These are phyloP conservation scores for Perccottus glenii DNA, from an alignment of 2,113 vertebrate species.

Conservation along the genomic window DNA sequence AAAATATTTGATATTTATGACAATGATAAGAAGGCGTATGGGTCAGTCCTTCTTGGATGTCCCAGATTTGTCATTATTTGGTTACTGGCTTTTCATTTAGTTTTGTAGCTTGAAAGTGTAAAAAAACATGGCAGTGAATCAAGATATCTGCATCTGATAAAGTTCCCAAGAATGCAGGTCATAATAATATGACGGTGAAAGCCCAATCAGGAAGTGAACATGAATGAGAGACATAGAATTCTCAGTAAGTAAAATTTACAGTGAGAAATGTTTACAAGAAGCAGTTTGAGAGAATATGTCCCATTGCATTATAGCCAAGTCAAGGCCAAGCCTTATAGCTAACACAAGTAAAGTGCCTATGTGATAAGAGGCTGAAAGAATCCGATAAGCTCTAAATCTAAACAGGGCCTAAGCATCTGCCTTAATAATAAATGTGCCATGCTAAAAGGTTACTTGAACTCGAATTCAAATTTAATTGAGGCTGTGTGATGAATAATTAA, in stretches of 20 bases:
- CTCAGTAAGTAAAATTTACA: conserved; percentile 34
- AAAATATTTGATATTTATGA: too few species aligned
- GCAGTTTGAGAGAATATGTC: conserved; percentile 43
- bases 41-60: conserved; percentile 1
- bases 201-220: conserved; percentile 16
- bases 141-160: conserved; percentile 29
- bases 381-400: conserved; percentile 72
- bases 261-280: conserved; percentile 47
- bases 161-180: conserved; percentile 37
- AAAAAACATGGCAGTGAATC: conserved; percentile 22
- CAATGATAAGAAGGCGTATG: too few species aligned
- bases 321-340: conserved; percentile 43
- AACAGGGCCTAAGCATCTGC: conserved; percentile 76
- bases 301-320: conserved; percentile 35
- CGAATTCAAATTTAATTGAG: conserved; percentile 80
- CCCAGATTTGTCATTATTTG: conserved; percentile 30
- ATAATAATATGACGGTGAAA: conserved; percentile 29
- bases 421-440: conserved; percentile 76
- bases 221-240: conserved; percentile 19
- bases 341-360: conserved; percentile 42
- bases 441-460: conserved; percentile 81
- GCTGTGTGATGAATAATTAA: conserved; percentile 78
- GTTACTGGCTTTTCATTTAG: conserved; percentile 21
- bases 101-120: conserved; percentile 14
- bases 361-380: conserved; percentile 66